Conservation (phyloP, 2,797 vertebrate species). For the Pitangus sulphuratus region DNA sequence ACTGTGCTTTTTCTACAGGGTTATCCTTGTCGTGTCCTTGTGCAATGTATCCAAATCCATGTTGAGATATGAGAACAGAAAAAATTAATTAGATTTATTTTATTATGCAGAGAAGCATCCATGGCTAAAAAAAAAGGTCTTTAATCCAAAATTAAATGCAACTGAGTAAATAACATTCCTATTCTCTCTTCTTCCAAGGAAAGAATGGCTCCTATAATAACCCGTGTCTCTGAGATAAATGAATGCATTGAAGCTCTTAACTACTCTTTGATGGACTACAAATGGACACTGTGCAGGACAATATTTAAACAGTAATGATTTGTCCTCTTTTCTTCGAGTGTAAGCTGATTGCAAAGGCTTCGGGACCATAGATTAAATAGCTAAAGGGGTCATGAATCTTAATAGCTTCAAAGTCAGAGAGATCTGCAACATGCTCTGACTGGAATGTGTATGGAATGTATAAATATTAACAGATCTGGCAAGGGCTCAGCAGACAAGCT, state of each 20-base stretch:
- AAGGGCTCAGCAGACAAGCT: constrained; percentile 67
- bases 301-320: constrained; percentile 80
- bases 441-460: constrained; percentile 74
- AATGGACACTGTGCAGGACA: constrained; percentile 74
- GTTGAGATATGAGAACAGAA: not conserved
- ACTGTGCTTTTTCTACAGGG: not conserved
- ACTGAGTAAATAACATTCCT: constrained; percentile 54
- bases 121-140: constrained; percentile 24
- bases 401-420: constrained; percentile 80
- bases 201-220: constrained; percentile 69
- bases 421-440: constrained; percentile 76
- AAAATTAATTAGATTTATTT: constrained; percentile 46
- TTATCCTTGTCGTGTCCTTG: not conserved
- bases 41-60: not conserved
- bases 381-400: constrained; percentile 80
- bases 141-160: constrained; percentile 74
- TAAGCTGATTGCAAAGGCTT: constrained; percentile 75
- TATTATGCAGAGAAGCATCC: constrained; percentile 58
- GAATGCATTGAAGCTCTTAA: constrained; percentile 75
- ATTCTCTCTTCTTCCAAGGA: constrained; percentile 53
- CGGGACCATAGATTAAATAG: constrained; percentile 71
- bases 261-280: constrained; percentile 74
- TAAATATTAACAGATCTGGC: constrained; percentile 79
- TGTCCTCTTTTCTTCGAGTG: constrained; percentile 74
- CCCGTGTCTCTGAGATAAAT: constrained; percentile 72